Evolutionary conservation across 2,797 vertebrate genomes (phyloP).

Genomic region (Toxotes lorentzi): DNA sequence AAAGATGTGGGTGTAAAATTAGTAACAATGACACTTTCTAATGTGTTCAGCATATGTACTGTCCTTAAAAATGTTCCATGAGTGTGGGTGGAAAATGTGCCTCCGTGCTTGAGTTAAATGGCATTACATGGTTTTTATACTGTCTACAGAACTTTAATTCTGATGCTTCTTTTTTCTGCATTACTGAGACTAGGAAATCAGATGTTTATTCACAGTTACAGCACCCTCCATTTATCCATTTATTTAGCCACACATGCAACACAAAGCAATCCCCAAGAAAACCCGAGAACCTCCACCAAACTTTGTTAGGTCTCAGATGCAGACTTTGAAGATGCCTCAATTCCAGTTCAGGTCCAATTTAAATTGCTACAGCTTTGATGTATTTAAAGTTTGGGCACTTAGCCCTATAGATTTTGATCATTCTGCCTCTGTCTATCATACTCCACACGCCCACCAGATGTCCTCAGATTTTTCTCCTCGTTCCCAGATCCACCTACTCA

Average conservation of each 20-base stretch:
- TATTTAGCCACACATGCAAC: background rate
- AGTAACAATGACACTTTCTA: constrained; percentile 1
- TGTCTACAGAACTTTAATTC: background rate
- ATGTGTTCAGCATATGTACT: constrained; percentile 4
- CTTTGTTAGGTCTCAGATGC: background rate
- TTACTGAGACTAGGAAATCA: background rate
- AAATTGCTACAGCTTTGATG: no score
- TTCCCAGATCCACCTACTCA: no score
- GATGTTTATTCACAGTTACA: background rate
- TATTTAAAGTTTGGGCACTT: no score
- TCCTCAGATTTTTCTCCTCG: no score
- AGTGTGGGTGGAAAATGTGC: background rate
- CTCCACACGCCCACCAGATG: no score
- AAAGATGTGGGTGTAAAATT: constrained; percentile 15
- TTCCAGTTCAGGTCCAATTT: background rate
- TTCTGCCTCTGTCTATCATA: no score
- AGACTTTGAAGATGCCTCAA: background rate
- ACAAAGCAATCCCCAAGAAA: background rate
- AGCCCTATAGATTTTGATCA: no score
- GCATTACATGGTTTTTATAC: background rate
- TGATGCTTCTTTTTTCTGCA: background rate
- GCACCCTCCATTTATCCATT: background rate
- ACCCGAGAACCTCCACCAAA: background rate
- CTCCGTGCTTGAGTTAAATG: background rate
- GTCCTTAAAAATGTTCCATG: background rate